Percentiles rank a stretch among this genome's conserved stretches.
These are phyloP conservation scores for Mixornis gularis DNA, from an alignment of 2,113 vertebrate species.

Conservation along the genomic window DNA sequence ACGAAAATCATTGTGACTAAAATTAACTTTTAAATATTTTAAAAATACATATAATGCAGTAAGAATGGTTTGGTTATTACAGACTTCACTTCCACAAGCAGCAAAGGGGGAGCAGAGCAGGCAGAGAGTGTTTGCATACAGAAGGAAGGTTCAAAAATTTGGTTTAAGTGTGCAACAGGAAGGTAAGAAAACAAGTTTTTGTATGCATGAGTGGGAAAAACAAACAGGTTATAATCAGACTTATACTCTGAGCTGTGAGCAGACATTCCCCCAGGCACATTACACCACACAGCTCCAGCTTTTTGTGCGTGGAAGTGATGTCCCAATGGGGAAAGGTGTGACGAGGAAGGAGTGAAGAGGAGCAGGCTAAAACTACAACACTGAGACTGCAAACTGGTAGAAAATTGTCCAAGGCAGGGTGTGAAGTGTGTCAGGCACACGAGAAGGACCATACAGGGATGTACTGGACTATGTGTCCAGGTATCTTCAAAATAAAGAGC, in stretches of 20 bases:
- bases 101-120: background rate
- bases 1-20: conserved; percentile 54
- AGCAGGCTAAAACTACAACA: background rate
- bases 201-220: background rate
- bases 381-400: background rate
- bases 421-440: background rate
- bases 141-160: background rate
- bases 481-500: background rate
- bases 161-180: background rate
- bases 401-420: background rate
- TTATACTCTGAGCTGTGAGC: background rate
- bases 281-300: background rate
- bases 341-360: background rate
- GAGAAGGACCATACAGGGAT: background rate
- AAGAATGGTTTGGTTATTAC: conserved; percentile 10
- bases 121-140: background rate
- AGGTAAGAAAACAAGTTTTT: background rate
- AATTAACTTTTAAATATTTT: conserved; percentile 66
- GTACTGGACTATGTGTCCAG: background rate
- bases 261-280: background rate
- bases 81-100: background rate
- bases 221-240: background rate
- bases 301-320: background rate
- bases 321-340: background rate
- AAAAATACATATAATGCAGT: conserved; percentile 13